Evolutionary conservation across 2,888 invertebrate species (phyloP).

Genomic region (Ephialtes manifestator): DNA sequence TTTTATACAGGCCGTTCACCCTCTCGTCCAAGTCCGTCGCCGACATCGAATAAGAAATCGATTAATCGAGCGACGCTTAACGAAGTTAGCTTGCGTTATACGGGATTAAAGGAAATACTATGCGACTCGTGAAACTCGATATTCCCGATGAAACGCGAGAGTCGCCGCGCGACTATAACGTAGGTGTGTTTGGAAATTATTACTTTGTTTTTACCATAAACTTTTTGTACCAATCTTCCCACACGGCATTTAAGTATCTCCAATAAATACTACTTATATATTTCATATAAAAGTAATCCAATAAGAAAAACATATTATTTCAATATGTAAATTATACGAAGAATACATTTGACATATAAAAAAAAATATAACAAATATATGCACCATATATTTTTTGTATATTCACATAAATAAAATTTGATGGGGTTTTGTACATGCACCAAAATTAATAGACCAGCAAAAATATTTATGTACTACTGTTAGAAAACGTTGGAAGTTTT

Average conservation of each 20-base stretch:
- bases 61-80: slow-evolving; percentile 75
- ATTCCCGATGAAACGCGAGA: slow-evolving; percentile 65
- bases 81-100: slow-evolving; percentile 75
- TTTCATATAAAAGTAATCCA: too few species aligned
- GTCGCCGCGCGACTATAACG: slow-evolving; percentile 15
- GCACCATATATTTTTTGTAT: too few species aligned
- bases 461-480: too few species aligned
- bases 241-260: too few species aligned
- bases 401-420: too few species aligned
- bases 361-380: too few species aligned
- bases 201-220: slow-evolving; percentile 22
- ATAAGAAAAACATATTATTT: too few species aligned
- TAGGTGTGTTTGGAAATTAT: slow-evolving; percentile 34
- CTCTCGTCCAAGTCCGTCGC: not conserved
- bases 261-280: too few species aligned
- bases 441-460: not conserved
- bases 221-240: not conserved
- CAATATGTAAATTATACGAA: too few species aligned
- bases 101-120: slow-evolving; percentile 76
- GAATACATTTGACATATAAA: too few species aligned
- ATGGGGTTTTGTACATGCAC: not conserved
- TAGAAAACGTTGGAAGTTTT: too few species aligned
- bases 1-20: slow-evolving; percentile 57
- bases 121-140: slow-evolving; percentile 74
- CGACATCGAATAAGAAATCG: slow-evolving; percentile 50